These are phyloP conservation scores for Gymnopithys bicolor DNA, from an alignment of 2,797 vertebrate genomes.

Conservation along the genomic window DNA sequence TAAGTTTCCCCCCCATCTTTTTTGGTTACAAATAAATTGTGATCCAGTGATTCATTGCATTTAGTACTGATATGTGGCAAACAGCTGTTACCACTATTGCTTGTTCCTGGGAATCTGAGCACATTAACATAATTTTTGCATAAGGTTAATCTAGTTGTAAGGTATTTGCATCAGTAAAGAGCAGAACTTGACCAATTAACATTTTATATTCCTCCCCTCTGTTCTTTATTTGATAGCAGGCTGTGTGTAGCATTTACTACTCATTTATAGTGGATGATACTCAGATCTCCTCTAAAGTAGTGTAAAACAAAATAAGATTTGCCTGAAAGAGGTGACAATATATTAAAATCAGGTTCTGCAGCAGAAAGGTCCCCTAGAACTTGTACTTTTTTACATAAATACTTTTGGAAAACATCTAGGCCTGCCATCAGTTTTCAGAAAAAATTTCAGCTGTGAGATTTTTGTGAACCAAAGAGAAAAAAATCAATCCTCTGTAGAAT, in stretches of 20 bases:
- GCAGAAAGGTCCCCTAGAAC: not conserved
- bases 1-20: not conserved
- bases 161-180: not conserved
- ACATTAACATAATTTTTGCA: not conserved
- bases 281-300: not conserved
- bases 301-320: not conserved
- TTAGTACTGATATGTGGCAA: not conserved
- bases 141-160: not conserved
- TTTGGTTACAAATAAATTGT: not conserved
- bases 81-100: not conserved
- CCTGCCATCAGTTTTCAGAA: not conserved
- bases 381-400: not conserved
- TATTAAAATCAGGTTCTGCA: not conserved
- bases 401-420: not conserved
- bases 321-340: not conserved
- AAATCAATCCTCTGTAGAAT: slow-evolving; percentile 27
- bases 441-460: not conserved
- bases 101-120: not conserved
- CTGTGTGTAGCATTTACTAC: not conserved
- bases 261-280: not conserved
- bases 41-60: not conserved
- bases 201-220: not conserved
- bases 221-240: not conserved
- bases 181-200: not conserved
- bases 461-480: slow-evolving; percentile 29